Evolutionary conservation across 2,113 vertebrate genomes (phyloP).

Genomic region (Rutilus rutilus): DNA sequence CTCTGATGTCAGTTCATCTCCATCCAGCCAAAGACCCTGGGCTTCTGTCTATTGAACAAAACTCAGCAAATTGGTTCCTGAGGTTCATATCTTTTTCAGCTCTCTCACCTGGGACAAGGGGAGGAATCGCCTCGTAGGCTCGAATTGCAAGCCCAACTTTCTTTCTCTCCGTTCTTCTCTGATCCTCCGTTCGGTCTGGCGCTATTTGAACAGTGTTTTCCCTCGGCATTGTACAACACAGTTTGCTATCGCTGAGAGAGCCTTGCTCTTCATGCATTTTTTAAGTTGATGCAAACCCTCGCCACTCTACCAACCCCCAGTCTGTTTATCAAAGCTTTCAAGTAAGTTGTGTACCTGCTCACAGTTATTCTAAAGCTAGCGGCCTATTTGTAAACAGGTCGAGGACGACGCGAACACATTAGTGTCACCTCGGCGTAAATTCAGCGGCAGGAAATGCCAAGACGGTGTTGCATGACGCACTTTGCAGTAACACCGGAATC

Average conservation of each 20-base stretch:
- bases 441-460: conserved; percentile 80
- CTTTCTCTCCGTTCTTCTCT: conserved; percentile 79
- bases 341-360: conserved; percentile 76
- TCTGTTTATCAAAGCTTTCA: conserved; percentile 66
- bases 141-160: conserved; percentile 77
- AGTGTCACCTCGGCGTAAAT: conserved; percentile 81
- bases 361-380: conserved; percentile 67
- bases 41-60: conserved; percentile 81
- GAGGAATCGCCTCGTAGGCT: conserved; percentile 83
- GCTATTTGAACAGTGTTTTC: conserved; percentile 85
- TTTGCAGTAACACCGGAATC: conserved; percentile 69
- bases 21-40: conserved; percentile 68
- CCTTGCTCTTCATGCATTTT: conserved; percentile 86
- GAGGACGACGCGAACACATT: conserved; percentile 76
- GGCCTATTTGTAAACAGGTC: conserved; percentile 85
- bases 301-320: conserved; percentile 54
- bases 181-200: conserved; percentile 79
- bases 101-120: conserved; percentile 78
- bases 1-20: conserved; percentile 77
- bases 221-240: conserved; percentile 80
- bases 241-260: conserved; percentile 76
- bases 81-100: conserved; percentile 80
- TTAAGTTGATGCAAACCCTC: conserved; percentile 75
- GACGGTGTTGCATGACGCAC: conserved; percentile 64
- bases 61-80: conserved; percentile 86